A percentile compares a stretch with the other conserved stretches of the same genome.
Evolutionary conservation across 2,797 vertebrate genomes (phyloP).

Genomic region (Petrocephalus schoutedeni): DNA sequence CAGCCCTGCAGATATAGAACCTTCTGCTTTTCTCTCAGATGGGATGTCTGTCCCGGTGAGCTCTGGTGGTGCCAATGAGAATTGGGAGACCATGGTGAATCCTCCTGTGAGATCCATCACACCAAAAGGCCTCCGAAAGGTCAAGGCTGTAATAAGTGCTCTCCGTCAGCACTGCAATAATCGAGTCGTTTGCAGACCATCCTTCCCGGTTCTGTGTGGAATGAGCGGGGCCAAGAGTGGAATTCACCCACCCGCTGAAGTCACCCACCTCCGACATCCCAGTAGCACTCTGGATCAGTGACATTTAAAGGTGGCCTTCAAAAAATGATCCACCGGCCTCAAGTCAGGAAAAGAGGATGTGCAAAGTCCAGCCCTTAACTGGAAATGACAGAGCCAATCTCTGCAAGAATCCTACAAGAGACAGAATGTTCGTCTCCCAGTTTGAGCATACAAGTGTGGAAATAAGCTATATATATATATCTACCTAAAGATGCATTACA

Average conservation of each 20-base stretch:
- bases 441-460: constrained; percentile 33
- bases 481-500: constrained; percentile 40
- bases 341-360: constrained; percentile 34
- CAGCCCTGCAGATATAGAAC: constrained; percentile 32
- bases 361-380: constrained; percentile 16
- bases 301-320: constrained; percentile 53
- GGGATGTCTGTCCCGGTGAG: constrained; percentile 44
- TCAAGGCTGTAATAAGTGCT: constrained; percentile 79
- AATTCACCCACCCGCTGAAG: constrained; percentile 5
- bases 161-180: constrained; percentile 76
- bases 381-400: constrained; percentile 26
- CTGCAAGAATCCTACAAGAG: constrained; percentile 22
- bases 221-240: neutral
- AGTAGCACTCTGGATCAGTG: constrained; percentile 33
- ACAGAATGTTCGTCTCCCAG: constrained; percentile 36
- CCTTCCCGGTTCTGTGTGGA: constrained; percentile 31
- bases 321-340: constrained; percentile 38
- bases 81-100: constrained; percentile 76
- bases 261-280: neutral
- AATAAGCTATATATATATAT: constrained; percentile 38
- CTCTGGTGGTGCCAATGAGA: constrained; percentile 45
- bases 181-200: constrained; percentile 78
- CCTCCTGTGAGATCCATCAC: constrained; percentile 78
- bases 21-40: neutral
- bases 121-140: constrained; percentile 76